Conservation (phyloP, 2,113 vertebrate genomes). For the Phalacrocorax brasilianus region DNA sequence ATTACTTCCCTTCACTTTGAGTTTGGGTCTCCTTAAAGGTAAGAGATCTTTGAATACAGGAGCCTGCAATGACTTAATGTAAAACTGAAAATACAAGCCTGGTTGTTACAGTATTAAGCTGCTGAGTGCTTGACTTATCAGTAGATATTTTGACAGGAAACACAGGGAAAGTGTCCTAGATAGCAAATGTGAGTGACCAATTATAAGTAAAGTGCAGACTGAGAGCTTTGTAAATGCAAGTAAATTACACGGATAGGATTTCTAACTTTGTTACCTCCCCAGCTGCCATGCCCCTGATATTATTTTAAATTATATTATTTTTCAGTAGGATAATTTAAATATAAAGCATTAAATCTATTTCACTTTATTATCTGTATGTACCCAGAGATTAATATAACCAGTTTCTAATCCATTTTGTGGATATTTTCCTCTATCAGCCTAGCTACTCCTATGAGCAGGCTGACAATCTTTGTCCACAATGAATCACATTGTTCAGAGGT, state of each 20-base stretch:
- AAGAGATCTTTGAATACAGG: background rate
- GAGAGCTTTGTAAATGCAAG: slow-evolving; percentile 36
- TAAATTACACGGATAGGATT: slow-evolving; percentile 3
- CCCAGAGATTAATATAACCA: background rate
- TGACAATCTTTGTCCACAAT: background rate
- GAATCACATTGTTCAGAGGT: background rate
- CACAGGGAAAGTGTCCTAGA: background rate
- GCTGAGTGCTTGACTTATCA: slow-evolving; percentile 28
- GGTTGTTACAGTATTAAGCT: background rate
- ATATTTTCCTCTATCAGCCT: background rate
- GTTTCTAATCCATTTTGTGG: background rate
- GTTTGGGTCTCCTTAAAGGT: background rate
- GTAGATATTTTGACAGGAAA: slow-evolving; percentile 11
- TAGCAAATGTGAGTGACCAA: slow-evolving; percentile 21
- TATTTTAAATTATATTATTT: slow-evolving; percentile 1
- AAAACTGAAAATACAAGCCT: slow-evolving; percentile 29
- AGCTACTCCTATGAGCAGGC: background rate
- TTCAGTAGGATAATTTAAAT: background rate
- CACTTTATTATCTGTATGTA: background rate
- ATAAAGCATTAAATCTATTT: background rate
- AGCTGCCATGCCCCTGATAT: background rate
- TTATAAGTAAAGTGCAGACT: slow-evolving; percentile 30
- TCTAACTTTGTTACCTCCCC: background rate
- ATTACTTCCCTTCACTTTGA: background rate
- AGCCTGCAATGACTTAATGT: slow-evolving; percentile 15